Base-by-base conservation (phyloP, 1,140 invertebrate genomes). In the Lordiphosa clarofinis region DNA sequence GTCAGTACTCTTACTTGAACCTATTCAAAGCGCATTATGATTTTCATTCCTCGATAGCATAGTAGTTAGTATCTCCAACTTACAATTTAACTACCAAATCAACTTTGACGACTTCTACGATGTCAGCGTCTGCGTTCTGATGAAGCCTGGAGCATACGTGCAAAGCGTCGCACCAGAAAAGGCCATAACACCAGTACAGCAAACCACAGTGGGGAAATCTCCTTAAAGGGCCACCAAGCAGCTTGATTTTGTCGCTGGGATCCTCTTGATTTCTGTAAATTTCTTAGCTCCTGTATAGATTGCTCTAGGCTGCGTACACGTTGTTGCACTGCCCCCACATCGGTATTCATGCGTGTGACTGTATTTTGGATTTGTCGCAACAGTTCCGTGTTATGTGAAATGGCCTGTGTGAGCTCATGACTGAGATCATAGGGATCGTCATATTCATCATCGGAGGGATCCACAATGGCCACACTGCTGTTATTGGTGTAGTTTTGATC, bases 371-470 rank as follows among this genome's bases (percentile, higher is more conserved):
- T 87, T 72, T 91, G 90, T 11, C 87, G 78, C 44, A 86, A 53
- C 39, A 82, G 9, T 4, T 76, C 70, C 4, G 69, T 65, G 10
- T 88, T 76, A 12, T 70, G 79, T 8, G 63, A 55, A n/a, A 88
- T 70, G 1, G 82, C 69, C 39, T 82, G 69, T 11, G 73, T 72
- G 2, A 88, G 42, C 11, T 87, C 87, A 21, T 72, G 70, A 44
- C 73, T 90, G 78, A 94, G 92, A 79, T 94, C 94, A 47, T 94
- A 91, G 12, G 94, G 94, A 89, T 95, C 94, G 57, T 93, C 94
- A 87, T 93, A 95, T 89, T 94, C 94, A 72, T 95, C 94, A 62
- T 95, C 94, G n/a, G 92, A 93, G 72, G 94, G 93, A 60, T 90
- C 65, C 82, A 89, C 64, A 88, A 90, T 90, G 12, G 90, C 89